phyloP scores from a whole-genome alignment of 2,797 vertebrate genomes.

The Sebastes diploproa region DNA sequence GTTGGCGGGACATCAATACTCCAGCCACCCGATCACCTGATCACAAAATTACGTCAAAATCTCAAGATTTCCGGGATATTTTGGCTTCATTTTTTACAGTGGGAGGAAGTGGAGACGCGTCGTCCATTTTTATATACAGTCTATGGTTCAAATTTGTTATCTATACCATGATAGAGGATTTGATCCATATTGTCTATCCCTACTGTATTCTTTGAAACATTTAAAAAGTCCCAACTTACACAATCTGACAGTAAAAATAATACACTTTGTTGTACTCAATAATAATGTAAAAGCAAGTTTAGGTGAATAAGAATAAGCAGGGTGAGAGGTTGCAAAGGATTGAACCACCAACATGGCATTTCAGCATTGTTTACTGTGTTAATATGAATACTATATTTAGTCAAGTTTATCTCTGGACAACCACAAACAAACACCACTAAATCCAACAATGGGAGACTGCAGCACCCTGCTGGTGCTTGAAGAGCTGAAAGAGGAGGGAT shows the following conservation, averaged over 20 bases:
- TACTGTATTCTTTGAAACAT: not conserved
- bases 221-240: not conserved
- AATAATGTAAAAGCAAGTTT: not conserved
- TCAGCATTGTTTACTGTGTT: not conserved
- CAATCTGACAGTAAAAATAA: not conserved
- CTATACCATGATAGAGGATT: not conserved
- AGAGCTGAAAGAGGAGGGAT: not conserved
- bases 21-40: too few relatives aligned
- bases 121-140: too few relatives aligned
- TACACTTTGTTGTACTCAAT: not conserved
- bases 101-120: too few relatives aligned
- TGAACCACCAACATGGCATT: not conserved
- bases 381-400: not conserved
- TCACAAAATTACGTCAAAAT: too few relatives aligned
- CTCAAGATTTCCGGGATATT: too few relatives aligned
- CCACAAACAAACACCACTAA: not conserved
- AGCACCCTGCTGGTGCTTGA: not conserved
- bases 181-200: not conserved
- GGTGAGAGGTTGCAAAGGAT: not conserved
- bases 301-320: not conserved
- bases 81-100: too few relatives aligned
- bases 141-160: not conserved
- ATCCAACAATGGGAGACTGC: not conserved
- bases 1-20: too few relatives aligned
- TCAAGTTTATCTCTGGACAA: not conserved